phyloP scores from a whole-genome alignment of 1,140 invertebrate species.

The Neotoxoptera formosana region DNA sequence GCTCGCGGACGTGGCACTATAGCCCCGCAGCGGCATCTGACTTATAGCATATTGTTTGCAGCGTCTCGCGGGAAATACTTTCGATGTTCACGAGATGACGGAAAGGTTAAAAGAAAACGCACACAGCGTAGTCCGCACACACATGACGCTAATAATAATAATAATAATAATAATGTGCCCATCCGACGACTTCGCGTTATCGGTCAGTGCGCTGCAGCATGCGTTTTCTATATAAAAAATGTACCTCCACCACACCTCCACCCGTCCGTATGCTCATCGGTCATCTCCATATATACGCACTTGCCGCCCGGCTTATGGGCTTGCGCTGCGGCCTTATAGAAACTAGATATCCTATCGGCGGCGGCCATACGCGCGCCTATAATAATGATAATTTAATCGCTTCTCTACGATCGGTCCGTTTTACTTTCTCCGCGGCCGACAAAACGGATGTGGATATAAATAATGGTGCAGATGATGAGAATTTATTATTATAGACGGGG shows the following conservation, averaged over 20 bases:
- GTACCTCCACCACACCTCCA: too few species aligned
- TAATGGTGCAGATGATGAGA: not conserved
- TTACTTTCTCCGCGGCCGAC: slow-evolving; percentile 50
- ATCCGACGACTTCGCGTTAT: not conserved
- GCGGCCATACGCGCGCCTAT: not conserved
- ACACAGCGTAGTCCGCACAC: not conserved
- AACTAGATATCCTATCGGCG: slow-evolving; percentile 33
- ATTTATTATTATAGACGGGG: not conserved
- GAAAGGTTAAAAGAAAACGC: not conserved
- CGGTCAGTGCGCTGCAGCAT: not conserved
- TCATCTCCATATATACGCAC: not conserved
- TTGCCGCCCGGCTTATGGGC: not conserved
- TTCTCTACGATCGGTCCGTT: slow-evolving; percentile 34
- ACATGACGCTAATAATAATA: too few species aligned
- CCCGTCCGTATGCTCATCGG: not conserved
- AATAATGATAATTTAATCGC: slow-evolving; percentile 2
- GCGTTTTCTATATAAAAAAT: not conserved
- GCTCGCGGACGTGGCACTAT: too few species aligned
- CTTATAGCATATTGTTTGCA: not conserved
- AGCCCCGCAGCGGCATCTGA: too few species aligned
- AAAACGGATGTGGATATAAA: slow-evolving; percentile 52
- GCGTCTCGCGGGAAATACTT: not conserved
- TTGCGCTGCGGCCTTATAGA: slow-evolving; percentile 11
- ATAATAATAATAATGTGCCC: not conserved
- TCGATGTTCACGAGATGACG: not conserved